Evolutionary conservation across 2,113 vertebrate genomes (phyloP).

Genomic region (Rhombomys opimus): DNA sequence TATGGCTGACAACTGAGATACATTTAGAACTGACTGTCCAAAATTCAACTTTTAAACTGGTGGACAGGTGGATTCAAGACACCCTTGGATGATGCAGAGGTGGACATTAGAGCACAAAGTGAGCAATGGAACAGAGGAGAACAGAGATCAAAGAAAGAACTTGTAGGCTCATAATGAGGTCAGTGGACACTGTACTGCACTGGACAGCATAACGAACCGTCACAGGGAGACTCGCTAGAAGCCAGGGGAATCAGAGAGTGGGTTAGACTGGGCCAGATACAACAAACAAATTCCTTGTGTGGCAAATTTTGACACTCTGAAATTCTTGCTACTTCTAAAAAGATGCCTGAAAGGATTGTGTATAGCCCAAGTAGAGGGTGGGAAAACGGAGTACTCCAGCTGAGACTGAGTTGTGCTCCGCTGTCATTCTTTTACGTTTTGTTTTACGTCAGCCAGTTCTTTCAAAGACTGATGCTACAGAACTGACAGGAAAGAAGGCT

Average conservation of each 20-base stretch:
- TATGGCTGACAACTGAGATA: slow-evolving; percentile 38
- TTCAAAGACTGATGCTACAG: background rate
- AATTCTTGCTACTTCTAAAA: background rate
- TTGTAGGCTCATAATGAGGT: background rate
- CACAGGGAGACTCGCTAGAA: background rate
- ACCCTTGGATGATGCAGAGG: background rate
- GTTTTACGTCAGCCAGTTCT: background rate
- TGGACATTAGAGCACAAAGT: background rate
- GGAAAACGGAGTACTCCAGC: background rate
- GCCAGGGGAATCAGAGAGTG: background rate
- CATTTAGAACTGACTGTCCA: slow-evolving; percentile 16
- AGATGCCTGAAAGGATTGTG: slow-evolving; percentile 2
- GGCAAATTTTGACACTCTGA: background rate
- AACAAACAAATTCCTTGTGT: background rate
- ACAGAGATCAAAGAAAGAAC: background rate
- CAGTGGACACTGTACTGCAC: background rate
- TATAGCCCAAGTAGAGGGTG: background rate
- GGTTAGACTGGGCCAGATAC: background rate
- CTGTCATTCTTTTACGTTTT: background rate
- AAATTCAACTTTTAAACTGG: slow-evolving; percentile 44
- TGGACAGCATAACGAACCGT: background rate
- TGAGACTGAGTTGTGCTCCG: background rate
- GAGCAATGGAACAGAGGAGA: background rate
- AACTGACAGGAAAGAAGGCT: slow-evolving; percentile 31
- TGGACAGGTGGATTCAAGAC: background rate